These are phyloP conservation scores for Netta rufina DNA, from an alignment of 2,797 vertebrate genomes.

Conservation along the genomic window DNA sequence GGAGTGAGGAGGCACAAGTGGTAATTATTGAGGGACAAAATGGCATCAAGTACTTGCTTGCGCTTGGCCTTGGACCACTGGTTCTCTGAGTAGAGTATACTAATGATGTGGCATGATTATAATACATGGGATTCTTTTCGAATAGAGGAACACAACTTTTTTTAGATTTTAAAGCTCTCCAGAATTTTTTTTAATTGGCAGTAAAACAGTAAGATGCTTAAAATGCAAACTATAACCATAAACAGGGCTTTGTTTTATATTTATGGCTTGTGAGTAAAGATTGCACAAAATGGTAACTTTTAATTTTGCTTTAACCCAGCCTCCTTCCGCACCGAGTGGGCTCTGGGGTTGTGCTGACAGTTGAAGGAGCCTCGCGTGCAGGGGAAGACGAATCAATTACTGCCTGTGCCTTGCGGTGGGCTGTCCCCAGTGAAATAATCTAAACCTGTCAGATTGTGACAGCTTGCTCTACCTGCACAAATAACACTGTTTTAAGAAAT, in stretches of 20 bases:
- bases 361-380: neutral
- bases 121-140: neutral
- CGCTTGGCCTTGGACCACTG: neutral
- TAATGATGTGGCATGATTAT: neutral
- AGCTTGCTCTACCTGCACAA: constrained; percentile 48
- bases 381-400: constrained; percentile 7
- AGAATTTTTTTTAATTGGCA: neutral
- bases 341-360: neutral
- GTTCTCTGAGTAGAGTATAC: neutral
- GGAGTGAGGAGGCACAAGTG: neutral
- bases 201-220: neutral
- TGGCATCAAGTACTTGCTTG: neutral
- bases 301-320: constrained; percentile 23
- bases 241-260: neutral
- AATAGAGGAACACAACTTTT: neutral
- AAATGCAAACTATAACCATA: neutral
- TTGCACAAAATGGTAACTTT: constrained; percentile 19
- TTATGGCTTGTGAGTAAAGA: constrained; percentile 9
- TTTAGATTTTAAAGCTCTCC: neutral
- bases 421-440: constrained; percentile 30
- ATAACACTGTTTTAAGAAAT: constrained; percentile 51
- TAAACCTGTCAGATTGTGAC: constrained; percentile 27
- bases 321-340: neutral
- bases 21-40: neutral
- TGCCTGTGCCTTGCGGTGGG: neutral